Evolutionary conservation across 2,113 vertebrate species (phyloP).

Genomic region (Sorex fumeus): DNA sequence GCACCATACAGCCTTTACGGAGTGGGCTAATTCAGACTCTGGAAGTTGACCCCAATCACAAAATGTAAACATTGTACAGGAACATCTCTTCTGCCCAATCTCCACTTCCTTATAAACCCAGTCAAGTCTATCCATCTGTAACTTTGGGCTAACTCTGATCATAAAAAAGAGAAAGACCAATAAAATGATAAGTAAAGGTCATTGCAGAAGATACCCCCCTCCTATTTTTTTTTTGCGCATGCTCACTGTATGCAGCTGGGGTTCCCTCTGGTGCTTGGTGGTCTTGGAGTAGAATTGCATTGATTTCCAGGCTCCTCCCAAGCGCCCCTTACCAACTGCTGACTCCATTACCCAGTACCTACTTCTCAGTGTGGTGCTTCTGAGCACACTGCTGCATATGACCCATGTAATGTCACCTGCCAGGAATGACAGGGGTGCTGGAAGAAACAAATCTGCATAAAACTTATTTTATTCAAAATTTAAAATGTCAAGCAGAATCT

Average conservation of each 20-base stretch:
- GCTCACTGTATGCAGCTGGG: constrained; percentile 18
- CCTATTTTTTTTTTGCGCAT: constrained; percentile 69
- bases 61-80: not conserved
- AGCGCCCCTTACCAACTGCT: constrained; percentile 61
- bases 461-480: constrained; percentile 77
- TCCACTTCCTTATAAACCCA: constrained; percentile 60
- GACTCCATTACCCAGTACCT: constrained; percentile 75
- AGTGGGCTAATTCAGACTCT: not conserved
- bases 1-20: not conserved
- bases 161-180: constrained; percentile 64
- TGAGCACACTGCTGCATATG: constrained; percentile 73
- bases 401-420: constrained; percentile 33
- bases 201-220: not conserved
- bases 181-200: constrained; percentile 57
- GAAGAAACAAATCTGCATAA: constrained; percentile 79
- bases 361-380: constrained; percentile 69
- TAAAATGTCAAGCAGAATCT: constrained; percentile 66
- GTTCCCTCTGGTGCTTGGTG: constrained; percentile 60
- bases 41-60: constrained; percentile 27
- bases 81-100: constrained; percentile 41
- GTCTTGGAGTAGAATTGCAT: constrained; percentile 58
- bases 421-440: constrained; percentile 62
- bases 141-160: constrained; percentile 70
- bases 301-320: constrained; percentile 63
- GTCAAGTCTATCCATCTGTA: not conserved